Base-by-base conservation (phyloP, 35 echinoderm and acorn worm species). In the Apostichopus californicus region DNA sequence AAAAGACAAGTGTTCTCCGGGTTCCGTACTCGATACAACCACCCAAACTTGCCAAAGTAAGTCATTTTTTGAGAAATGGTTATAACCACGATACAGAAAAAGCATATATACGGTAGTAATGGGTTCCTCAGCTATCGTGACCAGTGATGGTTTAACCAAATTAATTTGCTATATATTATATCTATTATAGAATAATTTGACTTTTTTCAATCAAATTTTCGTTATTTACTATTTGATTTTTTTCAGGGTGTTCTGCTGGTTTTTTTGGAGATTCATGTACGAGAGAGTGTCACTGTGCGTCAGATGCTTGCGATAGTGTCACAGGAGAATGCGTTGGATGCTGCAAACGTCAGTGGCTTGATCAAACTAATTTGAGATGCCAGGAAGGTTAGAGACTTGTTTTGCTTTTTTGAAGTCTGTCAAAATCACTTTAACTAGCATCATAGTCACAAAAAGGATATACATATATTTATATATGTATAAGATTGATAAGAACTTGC, bases 281-380 rank as follows among this genome's bases (percentile, higher is more conserved):
- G 14, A 60, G 21, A 28, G 66, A 65, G 59, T 70, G 87, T 56
- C 58, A 89, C 54, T 86, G 81, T 56, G 52, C 1, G 21, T 55
- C 26, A 6, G 81, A 86, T 86, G 81, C 81, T 14, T 86, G 81
- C 15, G 81, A 86, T 55, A 86, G 13, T 13, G 54, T 26, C 14
- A 65, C 87, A 24, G 66, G 66, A 70, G 59, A 89, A 70, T 73
- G 87, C 28, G 66, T 73, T n/a, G 87, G 66, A 56, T 89, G 66
- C 15, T 89, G 66, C 54, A 73, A 73, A 56, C 87, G 11, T 17
- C 87, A 52, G 59, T 73, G 87, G 66, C 57, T 89, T 28, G 66
- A 89, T 86, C 8, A 2, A 86, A 17, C 81, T 56, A 86, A 6
- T 8, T 34, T 34, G 28, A 34, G 28, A 2, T 86, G 81, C 52